A percentile compares a stretch with the other conserved stretches of the same genome.
phyloP scores from a whole-genome alignment of 2,797 vertebrate genomes.

The Alcedo atthis region DNA sequence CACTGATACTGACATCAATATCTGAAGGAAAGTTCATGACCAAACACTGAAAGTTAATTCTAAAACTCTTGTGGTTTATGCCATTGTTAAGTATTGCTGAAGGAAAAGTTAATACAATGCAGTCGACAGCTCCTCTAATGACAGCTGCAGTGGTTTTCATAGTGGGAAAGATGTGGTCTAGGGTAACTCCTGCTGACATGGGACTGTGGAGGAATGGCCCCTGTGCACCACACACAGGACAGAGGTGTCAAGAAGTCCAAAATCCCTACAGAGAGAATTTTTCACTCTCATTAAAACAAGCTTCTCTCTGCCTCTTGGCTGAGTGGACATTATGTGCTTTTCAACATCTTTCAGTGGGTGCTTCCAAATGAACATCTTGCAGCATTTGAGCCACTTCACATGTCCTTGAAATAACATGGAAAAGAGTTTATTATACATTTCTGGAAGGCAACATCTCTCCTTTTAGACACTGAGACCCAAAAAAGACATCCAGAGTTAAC shows the following conservation, averaged over 20 bases:
- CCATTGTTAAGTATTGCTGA: rapidly evolving
- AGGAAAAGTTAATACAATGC: background rate
- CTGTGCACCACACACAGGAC: background rate
- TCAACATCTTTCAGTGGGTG: background rate
- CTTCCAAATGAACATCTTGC: background rate
- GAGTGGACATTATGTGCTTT: background rate
- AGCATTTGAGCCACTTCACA: background rate
- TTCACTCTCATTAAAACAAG: background rate
- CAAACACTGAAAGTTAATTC: background rate
- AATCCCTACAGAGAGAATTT: background rate
- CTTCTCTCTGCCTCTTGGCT: background rate
- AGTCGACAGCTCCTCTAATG: background rate
- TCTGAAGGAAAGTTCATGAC: background rate
- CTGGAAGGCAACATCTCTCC: background rate
- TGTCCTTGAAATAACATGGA: background rate
- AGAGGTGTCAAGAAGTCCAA: background rate
- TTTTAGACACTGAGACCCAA: background rate
- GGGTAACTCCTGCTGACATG: background rate
- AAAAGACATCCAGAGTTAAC: background rate
- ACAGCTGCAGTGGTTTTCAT: background rate
- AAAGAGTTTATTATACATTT: background rate
- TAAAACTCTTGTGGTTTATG: background rate
- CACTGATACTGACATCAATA: background rate
- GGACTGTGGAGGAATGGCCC: background rate
- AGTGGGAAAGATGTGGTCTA: background rate